Percentiles rank a stretch among this genome's conserved stretches.
Evolutionary conservation across 2,888 invertebrate genomes (phyloP).

Genomic region (Drosophila mercatorum): DNA sequence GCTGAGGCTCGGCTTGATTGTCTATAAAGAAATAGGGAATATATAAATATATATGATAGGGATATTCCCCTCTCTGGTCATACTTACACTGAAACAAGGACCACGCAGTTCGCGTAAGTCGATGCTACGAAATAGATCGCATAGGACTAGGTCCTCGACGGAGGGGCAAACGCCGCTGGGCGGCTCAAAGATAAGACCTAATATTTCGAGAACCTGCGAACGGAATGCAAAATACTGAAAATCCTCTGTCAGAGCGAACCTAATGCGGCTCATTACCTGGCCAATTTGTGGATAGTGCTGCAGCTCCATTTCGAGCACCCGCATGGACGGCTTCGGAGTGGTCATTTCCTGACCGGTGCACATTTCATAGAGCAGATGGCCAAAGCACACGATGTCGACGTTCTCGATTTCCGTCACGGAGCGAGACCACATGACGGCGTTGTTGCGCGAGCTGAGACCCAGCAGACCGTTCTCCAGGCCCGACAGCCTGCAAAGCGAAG

Average conservation of each 20-base stretch:
- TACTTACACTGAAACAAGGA: slow-evolving; percentile 90
- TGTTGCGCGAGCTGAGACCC: slow-evolving; percentile 88
- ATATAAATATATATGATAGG: slow-evolving; percentile 3
- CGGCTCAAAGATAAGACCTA: slow-evolving; percentile 91
- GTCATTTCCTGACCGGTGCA: slow-evolving; percentile 93
- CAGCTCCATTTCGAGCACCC: slow-evolving; percentile 89
- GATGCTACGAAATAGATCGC: slow-evolving; percentile 94
- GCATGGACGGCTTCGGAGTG: slow-evolving; percentile 90
- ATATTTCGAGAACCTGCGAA: slow-evolving; percentile 90
- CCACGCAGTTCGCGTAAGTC: slow-evolving; percentile 95
- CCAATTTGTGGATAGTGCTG: slow-evolving; percentile 90
- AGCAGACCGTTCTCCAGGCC: slow-evolving; percentile 94
- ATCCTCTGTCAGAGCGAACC: not conserved
- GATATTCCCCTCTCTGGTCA: too few relatives aligned
- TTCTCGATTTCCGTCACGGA: slow-evolving; percentile 85
- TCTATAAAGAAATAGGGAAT: slow-evolving; percentile 58
- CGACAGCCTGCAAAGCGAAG: slow-evolving; percentile 87
- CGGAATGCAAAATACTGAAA: not conserved
- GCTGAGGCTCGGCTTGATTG: slow-evolving; percentile 85
- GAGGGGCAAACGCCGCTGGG: slow-evolving; percentile 88
- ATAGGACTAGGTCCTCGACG: slow-evolving; percentile 91
- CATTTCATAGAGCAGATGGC: slow-evolving; percentile 96
- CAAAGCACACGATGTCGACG: slow-evolving; percentile 90
- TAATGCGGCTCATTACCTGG: slow-evolving; percentile 41
- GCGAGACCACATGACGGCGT: slow-evolving; percentile 86